Evolutionary conservation across 2,888 invertebrate genomes (phyloP).

Genomic region (Heliconius ismenius): DNA sequence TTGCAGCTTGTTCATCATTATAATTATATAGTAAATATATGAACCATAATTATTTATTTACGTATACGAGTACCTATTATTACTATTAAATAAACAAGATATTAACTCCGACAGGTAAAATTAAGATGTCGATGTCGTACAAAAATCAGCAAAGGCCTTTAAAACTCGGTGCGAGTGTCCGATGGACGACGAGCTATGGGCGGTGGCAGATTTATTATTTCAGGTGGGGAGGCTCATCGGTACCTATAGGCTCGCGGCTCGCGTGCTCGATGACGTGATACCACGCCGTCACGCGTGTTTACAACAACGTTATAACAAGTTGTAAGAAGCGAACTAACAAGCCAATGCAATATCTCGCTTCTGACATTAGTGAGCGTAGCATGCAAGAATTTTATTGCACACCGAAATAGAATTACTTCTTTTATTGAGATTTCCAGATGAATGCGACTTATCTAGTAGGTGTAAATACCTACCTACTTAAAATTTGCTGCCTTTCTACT

Average conservation of each 20-base stretch:
- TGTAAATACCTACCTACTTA: not conserved
- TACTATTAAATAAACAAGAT: not conserved
- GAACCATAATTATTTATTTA: no score
- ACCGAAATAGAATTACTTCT: conserved; percentile 36
- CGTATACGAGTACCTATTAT: not conserved
- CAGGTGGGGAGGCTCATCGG: conserved; percentile 54
- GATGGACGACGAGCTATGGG: conserved; percentile 36
- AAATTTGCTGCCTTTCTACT: no score
- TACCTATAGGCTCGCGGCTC: conserved; percentile 49
- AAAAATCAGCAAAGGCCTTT: conserved; percentile 44
- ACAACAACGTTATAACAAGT: conserved; percentile 72
- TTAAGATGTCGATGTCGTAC: conserved; percentile 44
- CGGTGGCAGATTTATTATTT: conserved; percentile 51
- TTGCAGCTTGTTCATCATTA: no score
- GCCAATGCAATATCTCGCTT: conserved; percentile 58
- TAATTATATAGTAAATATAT: no score
- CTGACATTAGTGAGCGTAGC: conserved; percentile 53
- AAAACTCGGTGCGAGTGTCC: conserved; percentile 47
- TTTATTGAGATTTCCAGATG: conserved; percentile 22
- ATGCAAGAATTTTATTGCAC: conserved; percentile 59
- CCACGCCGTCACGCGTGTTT: conserved; percentile 74
- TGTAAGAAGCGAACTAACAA: conserved; percentile 73
- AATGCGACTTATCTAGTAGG: not conserved
- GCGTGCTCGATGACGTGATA: conserved; percentile 78
- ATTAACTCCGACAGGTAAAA: conserved; percentile 37